Conservation (phyloP, 2,797 vertebrate genomes). For the Darevskia mixta region DNA sequence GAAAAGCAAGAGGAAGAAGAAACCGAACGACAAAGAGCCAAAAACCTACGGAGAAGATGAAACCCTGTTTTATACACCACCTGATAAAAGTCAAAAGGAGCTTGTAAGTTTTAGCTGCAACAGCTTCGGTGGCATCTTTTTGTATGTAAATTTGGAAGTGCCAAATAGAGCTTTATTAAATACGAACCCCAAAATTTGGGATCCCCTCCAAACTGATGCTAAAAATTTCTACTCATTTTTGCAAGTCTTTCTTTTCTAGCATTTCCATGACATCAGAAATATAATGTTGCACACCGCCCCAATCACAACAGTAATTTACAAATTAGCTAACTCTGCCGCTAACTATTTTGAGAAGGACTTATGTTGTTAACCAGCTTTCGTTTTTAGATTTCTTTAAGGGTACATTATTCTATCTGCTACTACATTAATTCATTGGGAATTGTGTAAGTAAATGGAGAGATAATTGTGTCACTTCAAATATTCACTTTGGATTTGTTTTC, state of each 20-base stretch:
- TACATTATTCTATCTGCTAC: not conserved
- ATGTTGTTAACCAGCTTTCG: not conserved
- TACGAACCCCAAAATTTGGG: too few relatives aligned
- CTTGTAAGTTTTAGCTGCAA: slow-evolving; percentile 59
- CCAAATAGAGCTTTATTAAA: too few relatives aligned
- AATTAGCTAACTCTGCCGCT: not conserved
- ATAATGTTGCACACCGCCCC: not conserved
- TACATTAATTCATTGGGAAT: not conserved
- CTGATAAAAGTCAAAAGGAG: slow-evolving; percentile 59
- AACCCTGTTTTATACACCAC: slow-evolving; percentile 59
- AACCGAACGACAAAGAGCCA: slow-evolving; percentile 15
- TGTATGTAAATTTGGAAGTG: not conserved
- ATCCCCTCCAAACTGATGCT: too few relatives aligned
- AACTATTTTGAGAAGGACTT: not conserved
- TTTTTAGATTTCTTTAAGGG: not conserved
- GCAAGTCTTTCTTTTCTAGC: not conserved
- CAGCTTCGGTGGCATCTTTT: not conserved
- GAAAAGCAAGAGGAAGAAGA: slow-evolving; percentile 11
- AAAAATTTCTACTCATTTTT: too few relatives aligned
- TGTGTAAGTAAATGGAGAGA: not conserved
- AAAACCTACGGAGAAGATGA: slow-evolving; percentile 47
- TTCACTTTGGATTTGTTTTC: slow-evolving; percentile 33
- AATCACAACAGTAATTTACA: not conserved
- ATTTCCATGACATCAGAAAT: not conserved
- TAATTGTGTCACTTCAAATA: not conserved